Base-by-base conservation (phyloP, 2,888 invertebrate genomes). In the Chrysolina oricalcia region DNA sequence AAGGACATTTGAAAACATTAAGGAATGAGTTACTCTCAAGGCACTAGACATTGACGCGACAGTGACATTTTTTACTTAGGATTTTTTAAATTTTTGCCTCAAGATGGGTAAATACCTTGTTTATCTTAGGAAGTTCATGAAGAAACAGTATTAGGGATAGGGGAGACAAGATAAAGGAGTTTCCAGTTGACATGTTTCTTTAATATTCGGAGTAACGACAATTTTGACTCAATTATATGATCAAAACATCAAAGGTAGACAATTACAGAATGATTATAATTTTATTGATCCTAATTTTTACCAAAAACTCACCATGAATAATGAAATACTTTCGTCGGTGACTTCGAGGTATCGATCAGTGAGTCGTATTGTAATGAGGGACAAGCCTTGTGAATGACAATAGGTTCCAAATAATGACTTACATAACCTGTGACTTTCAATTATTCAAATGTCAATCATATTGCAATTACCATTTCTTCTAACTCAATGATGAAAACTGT, bases 391-490 rank as follows among this genome's bases (percentile, higher is more conserved):
- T 59, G 59, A 59, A 59, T 59, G 9, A 59, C n/a, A 35, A 59
- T 59, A 23, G 13, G 59, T 27, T 27, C 27, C 27, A 27, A 59
- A 59, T 59, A 35, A 53, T 53, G 13, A 21, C 15, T 35, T 27
- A 59, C 35, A 35, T 9, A 59, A 59, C 15, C n/a, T 15, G 15
- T 15, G 5, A 59, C 27, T 59, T 27, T 59, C 59, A 35, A 23
- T 4, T 35, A 59, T 35, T 59, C 59, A 17, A 35, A 10, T 59
- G 59, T 59, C 59, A n/a, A 59, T 59, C 59, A 59, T 27, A 59
- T 59, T 27, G 27, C 23, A n/a, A 59, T n/a, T 13, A 53, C 17
- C 17, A 17, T 9, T 13, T 21, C 21, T 59, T n/a, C 6, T 35
- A 35, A 23, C n/a, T 59, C 13, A 27, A 59, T 9, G 35, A 9